Base-by-base conservation (phyloP, 2,797 vertebrate genomes). In the Oryzias dopingdopingensis region DNA sequence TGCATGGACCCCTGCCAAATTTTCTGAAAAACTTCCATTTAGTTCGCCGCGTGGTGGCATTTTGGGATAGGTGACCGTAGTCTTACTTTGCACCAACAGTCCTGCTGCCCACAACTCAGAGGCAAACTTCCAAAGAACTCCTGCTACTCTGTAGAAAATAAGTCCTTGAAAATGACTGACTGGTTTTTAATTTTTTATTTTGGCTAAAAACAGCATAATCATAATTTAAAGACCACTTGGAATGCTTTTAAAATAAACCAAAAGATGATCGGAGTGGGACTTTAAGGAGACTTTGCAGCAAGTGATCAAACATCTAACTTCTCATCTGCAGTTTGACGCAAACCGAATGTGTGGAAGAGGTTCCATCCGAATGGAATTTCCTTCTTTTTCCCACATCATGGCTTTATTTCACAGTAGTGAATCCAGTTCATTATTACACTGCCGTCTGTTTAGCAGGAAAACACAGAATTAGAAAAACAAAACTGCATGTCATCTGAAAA, bases 351-450 rank as follows among this genome's bases (percentile, higher is more conserved):
- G 72, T 72, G 43, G 68, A 55, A 66, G 65, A 72, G 72, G 70
- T 80, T 74, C 62, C 60, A 41, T 76, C 46, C 62, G 45, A 65
- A 45, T 49, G 7, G 44, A 44, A 52, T 57, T 75, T 54, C 29
- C 18, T 44, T 65, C 22, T 58, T 22, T 70, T 14, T 4, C 22
- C 23, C 1, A 13, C 24, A 44, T 7, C 15, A 56, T 68, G 15
- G 20, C 43, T 67, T 65, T 54, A 29, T n/a, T 16, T n/a, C 5
- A 52, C 15, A 67, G 51, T 64, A 63, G 65, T 51, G 72, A 70
- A 62, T 62, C 60, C 45, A 72, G 57, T 83, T 90, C 83, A 90
- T 89, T 88, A 90, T 88, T 87, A 85, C 77, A 67, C 67, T 51
- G 66, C 49, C 45, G 45, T 67, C 42, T 58, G 52, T 77, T 69